Evolutionary conservation across 2,113 vertebrate genomes (phyloP).

Genomic region (Calonectris borealis): DNA sequence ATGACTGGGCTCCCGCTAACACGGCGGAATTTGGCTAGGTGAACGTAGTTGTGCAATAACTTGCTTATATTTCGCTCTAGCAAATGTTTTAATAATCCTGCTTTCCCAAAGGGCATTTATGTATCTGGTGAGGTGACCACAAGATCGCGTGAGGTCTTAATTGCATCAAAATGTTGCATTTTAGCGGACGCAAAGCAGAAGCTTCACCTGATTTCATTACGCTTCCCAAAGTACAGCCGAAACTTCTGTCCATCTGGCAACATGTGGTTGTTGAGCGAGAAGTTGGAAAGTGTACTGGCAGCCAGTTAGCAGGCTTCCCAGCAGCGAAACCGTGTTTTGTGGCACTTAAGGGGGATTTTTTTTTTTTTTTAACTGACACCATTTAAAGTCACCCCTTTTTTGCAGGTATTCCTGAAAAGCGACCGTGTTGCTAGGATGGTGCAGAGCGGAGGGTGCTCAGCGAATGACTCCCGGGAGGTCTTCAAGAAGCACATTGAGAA

Average conservation of each 20-base stretch:
- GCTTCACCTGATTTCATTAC: neutral
- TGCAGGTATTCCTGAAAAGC: constrained; percentile 94
- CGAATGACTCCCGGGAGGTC: constrained; percentile 93
- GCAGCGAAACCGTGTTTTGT: neutral
- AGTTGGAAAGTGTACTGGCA: neutral
- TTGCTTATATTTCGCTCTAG: neutral
- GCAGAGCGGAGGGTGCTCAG: constrained; percentile 94
- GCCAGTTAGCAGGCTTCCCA: neutral
- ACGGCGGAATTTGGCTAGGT: neutral
- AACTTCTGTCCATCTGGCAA: neutral
- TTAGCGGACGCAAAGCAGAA: neutral
- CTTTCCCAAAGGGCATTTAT: neutral
- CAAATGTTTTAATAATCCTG: neutral
- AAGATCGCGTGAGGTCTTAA: neutral
- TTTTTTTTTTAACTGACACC: neutral
- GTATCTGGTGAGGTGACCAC: neutral
- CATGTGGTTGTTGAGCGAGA: neutral
- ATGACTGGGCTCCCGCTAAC: neutral
- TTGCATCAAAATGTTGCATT: neutral
- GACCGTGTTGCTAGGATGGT: constrained; percentile 97
- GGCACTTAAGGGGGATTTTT: neutral
- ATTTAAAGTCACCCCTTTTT: neutral
- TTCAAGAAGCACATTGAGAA: constrained; percentile 99
- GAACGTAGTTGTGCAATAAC: neutral
- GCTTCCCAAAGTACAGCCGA: neutral